Percentiles rank a stretch among this genome's conserved stretches.
phyloP scores from a whole-genome alignment of 2,797 vertebrate genomes.

The Oceanodroma leucorhoa region DNA sequence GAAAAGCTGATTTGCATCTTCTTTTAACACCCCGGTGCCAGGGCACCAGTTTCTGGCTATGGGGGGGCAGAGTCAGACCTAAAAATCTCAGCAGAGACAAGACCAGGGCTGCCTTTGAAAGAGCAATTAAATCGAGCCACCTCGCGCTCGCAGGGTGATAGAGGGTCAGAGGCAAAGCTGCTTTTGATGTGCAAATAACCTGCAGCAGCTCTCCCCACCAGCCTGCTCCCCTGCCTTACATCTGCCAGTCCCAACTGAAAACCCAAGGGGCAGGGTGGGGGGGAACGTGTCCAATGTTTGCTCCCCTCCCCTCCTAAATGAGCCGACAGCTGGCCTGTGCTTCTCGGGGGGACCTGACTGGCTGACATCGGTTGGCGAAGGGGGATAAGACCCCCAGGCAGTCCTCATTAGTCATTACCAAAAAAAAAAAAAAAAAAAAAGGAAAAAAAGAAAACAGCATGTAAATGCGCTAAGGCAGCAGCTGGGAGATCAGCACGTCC shows the following conservation, averaged over 20 bases:
- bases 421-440: not conserved
- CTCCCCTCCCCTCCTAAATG: not conserved
- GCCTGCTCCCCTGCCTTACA: slow-evolving; percentile 14
- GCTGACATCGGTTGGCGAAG: not conserved
- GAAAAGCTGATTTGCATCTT: slow-evolving; percentile 17
- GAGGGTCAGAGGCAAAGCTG: not conserved
- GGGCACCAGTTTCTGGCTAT: not conserved
- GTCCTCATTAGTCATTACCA: slow-evolving; percentile 23
- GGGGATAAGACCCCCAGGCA: slow-evolving; percentile 15
- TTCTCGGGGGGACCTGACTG: not conserved
- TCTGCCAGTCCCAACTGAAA: slow-evolving; percentile 4
- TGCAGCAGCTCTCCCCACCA: not conserved
- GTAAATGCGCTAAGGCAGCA: not conserved
- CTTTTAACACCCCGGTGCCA: not conserved
- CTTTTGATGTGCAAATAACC: slow-evolving; percentile 58
- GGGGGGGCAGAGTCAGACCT: not conserved
- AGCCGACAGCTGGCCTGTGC: slow-evolving; percentile 49
- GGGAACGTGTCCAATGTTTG: not conserved
- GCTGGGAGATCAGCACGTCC: slow-evolving; percentile 15
- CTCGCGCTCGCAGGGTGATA: not conserved
- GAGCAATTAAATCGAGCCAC: not conserved
- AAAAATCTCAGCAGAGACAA: not conserved
- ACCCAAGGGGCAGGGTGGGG: not conserved
- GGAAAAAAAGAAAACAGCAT: not conserved
- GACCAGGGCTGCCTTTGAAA: not conserved